A percentile compares a stretch with the other conserved stretches of the same genome.
Evolutionary conservation across 92 coral and sea anemone genomes (phyloP).

Genomic region (Porites rus): DNA sequence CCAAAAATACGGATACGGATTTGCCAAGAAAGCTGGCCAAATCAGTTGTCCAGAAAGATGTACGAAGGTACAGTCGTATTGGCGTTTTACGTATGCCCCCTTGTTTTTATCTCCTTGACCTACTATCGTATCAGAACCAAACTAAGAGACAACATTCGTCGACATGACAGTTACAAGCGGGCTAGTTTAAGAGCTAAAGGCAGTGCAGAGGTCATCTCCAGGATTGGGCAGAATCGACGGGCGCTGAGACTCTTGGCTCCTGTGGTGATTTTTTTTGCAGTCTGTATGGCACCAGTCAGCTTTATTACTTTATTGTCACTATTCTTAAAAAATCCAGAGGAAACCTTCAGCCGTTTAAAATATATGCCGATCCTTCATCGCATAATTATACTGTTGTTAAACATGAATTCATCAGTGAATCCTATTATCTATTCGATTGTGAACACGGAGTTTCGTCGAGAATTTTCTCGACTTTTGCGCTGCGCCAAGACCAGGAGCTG

Average conservation of each 20-base stretch:
- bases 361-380: constrained; percentile 49
- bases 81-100: constrained; percentile 77
- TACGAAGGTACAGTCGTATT: constrained; percentile 46
- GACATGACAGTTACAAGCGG: constrained; percentile 61
- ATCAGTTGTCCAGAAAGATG: constrained; percentile 53
- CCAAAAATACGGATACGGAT: constrained; percentile 33
- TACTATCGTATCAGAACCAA: constrained; percentile 80
- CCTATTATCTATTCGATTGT: constrained; percentile 86
- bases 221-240: constrained; percentile 82
- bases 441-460: constrained; percentile 92
- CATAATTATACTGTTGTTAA: constrained; percentile 56
- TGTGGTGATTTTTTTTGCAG: constrained; percentile 85
- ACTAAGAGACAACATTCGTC: constrained; percentile 71
- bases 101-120: constrained; percentile 72
- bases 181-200: constrained; percentile 31
- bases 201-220: constrained; percentile 42
- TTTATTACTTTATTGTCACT: constrained; percentile 47
- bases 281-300: constrained; percentile 72
- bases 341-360: not conserved
- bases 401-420: constrained; percentile 78
- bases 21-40: constrained; percentile 76
- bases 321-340: constrained; percentile 1
- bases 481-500: constrained; percentile 49
- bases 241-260: constrained; percentile 88
- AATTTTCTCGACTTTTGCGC: constrained; percentile 63